Evolutionary conservation across 2,113 vertebrate genomes (phyloP).

Genomic region (Strigops habroptila): DNA sequence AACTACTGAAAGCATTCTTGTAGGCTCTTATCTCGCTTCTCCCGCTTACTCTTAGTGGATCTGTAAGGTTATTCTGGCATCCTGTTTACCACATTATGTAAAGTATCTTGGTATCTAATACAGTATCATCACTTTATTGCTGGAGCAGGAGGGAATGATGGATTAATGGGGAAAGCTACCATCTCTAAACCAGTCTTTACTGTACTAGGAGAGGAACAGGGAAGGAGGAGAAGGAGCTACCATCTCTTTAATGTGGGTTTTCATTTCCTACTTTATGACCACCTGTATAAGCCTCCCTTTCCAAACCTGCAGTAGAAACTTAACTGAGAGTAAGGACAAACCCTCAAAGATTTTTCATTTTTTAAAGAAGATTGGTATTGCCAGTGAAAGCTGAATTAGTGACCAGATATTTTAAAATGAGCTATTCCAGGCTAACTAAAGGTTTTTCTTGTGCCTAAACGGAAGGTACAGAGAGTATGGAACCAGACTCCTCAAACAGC

Average conservation of each 20-base stretch:
- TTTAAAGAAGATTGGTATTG: background rate
- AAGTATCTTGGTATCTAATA: background rate
- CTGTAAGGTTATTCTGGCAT: background rate
- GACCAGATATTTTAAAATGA: background rate
- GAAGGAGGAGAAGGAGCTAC: background rate
- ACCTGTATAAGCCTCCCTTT: background rate
- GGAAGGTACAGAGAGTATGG: background rate
- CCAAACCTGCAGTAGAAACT: background rate
- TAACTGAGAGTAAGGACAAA: background rate
- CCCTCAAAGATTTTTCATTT: background rate
- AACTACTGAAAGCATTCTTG: background rate
- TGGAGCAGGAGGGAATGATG: background rate
- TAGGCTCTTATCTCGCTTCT: background rate
- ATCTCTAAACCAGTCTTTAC: background rate
- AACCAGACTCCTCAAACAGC: background rate
- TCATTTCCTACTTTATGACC: background rate
- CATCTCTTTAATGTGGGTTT: background rate
- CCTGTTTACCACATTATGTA: background rate
- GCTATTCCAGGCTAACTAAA: background rate
- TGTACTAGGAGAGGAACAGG: background rate
- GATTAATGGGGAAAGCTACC: background rate
- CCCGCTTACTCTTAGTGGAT: background rate
- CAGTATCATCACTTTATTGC: background rate
- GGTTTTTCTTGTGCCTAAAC: background rate
- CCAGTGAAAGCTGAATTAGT: background rate